A percentile compares a stretch with the other conserved stretches of the same genome.
Evolutionary conservation across 2,113 vertebrate genomes (phyloP).

Genomic region (Cranoglanis bouderius): DNA sequence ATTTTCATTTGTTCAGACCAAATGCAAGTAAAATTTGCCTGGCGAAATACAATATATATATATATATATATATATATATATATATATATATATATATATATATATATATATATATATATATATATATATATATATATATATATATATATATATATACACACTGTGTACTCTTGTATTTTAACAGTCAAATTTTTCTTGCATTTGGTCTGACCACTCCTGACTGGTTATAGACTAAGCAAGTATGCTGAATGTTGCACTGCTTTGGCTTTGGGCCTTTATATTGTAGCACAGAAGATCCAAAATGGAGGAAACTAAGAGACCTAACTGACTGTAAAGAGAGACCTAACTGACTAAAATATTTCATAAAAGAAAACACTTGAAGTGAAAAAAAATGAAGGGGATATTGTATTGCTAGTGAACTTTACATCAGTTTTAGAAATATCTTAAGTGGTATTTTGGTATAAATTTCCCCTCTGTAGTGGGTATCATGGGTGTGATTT

Average conservation of each 20-base stretch:
- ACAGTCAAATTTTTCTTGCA: too few species aligned
- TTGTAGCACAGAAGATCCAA: neutral
- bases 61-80: too few species aligned
- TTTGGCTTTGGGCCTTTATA: neutral
- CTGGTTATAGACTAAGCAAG: neutral
- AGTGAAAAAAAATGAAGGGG: neutral
- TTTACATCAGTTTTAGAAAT: neutral
- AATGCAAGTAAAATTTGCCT: too few species aligned
- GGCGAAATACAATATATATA: too few species aligned
- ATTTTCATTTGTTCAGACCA: too few species aligned
- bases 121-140: too few species aligned
- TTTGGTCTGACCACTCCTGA: neutral
- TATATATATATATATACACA: too few species aligned
- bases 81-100: too few species aligned
- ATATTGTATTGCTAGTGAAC: neutral
- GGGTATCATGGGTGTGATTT: neutral
- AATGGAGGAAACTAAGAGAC: too few species aligned
- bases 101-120: too few species aligned
- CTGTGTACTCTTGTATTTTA: too few species aligned
- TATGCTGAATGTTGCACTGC: neutral
- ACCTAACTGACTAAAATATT: neutral
- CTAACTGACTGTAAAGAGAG: neutral
- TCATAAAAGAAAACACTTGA: neutral
- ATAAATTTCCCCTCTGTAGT: neutral
- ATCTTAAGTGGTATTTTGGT: neutral